Base-by-base conservation (phyloP, 2,888 invertebrate genomes). In the Rhodophaea formosa region DNA sequence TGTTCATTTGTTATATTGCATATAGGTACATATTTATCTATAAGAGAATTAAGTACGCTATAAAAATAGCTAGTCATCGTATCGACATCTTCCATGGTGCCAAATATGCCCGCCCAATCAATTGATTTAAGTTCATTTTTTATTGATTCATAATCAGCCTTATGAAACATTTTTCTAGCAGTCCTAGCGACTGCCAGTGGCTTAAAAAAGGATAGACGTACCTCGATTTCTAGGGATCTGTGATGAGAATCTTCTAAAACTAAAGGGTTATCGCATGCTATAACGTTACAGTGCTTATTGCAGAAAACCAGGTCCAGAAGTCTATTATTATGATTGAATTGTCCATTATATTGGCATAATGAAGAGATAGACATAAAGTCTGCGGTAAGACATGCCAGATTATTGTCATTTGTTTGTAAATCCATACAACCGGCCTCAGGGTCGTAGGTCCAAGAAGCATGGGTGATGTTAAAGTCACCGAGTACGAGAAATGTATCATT, bases 341-440 rank as follows among this genome's bases (percentile, higher is more conserved):
- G 32, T 32, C 32, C 32, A 59, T 60, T 62, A 16, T 52, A 57
- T 17, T 62, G 62, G n/a, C 15, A 42, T 17, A 62, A 15, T n/a
- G 39, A 32, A n/a, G 51, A 57, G 0, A 60, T 15, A n/a, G 49
- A 47, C 57, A 62, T 57, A 57, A 62, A 62, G 47, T 62, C 62
- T 12, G 57, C 45, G 17, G 61, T 61, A 14, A 54, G 43, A 46
- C 39, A 39, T 7, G 56, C 49, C 6, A 61, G 15, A 35, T 17
- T 45, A 35, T 61, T n/a, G 10, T 23, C 35, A 47, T 56, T 56
- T 35, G 53, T 49, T 35, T 56, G 29, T 15, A 58, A 39, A 8
- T 51, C 42, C 56, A 58, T 56, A 15, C 45, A 46, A 8, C 53
- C 46, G 15, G 17, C 35, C 0, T 30, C 17, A 16, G n/a, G 16